A percentile compares a stretch with the other conserved stretches of the same genome.
phyloP scores from a whole-genome alignment of 2,113 vertebrate species.

The Herpailurus yagouaroundi region DNA sequence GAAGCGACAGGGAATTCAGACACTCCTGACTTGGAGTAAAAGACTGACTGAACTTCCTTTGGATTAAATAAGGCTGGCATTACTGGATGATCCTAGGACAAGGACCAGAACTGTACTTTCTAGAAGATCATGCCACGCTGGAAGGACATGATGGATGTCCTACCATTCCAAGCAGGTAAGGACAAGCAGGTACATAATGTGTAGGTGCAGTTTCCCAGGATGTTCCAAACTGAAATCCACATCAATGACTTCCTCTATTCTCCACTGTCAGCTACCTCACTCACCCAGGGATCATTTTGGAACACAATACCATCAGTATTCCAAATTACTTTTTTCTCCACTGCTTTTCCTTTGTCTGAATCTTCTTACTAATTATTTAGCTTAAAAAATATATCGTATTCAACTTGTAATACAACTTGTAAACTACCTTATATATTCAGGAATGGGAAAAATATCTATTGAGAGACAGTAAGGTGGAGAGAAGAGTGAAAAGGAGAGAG shows the following conservation, averaged over 20 bases:
- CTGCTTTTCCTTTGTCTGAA: not conserved
- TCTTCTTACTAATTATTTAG: not conserved
- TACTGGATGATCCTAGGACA: not conserved
- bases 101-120: not conserved
- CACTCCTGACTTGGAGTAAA: not conserved
- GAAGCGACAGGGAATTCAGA: not conserved
- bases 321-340: not conserved
- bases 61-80: not conserved
- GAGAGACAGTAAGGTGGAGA: not conserved
- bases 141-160: not conserved
- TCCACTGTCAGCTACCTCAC: not conserved
- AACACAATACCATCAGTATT: not conserved
- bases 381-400: not conserved
- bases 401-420: not conserved
- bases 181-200: too few species aligned
- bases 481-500: not conserved
- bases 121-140: not conserved
- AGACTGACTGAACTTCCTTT: not conserved
- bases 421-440: not conserved
- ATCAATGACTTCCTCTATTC: not conserved
- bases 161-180: not conserved
- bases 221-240: not conserved
- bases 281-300: not conserved
- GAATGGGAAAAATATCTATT: not conserved
- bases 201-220: not conserved